phyloP scores from a whole-genome alignment of 2,113 vertebrate genomes.

The Emydocephalus ijimae region DNA sequence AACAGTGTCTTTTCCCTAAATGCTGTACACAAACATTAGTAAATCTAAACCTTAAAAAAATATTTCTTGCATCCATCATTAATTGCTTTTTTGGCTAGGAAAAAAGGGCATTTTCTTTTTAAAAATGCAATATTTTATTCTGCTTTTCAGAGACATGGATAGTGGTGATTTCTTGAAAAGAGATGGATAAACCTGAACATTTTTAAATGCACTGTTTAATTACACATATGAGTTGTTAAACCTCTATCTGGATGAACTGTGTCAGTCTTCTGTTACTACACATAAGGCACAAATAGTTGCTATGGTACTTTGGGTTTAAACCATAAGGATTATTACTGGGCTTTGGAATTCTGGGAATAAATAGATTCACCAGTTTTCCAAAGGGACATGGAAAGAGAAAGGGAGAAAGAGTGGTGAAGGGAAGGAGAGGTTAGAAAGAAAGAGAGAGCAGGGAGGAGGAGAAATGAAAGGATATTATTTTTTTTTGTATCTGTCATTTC shows the following conservation, averaged over 20 bases:
- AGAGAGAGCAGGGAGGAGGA: constrained; percentile 71
- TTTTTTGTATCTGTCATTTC: constrained; percentile 99
- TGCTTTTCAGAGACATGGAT: background rate
- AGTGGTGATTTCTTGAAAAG: rapidly evolving
- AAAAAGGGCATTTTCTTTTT: background rate
- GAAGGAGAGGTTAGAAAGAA: constrained; percentile 42
- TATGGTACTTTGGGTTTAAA: constrained; percentile 13
- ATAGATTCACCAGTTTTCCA: constrained; percentile 68
- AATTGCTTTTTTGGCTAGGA: background rate
- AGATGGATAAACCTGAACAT: background rate
- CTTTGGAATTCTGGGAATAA: constrained; percentile 66
- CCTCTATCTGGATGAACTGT: background rate
- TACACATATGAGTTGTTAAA: background rate
- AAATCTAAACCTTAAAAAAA: background rate
- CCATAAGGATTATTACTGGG: constrained; percentile 63
- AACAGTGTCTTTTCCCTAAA: background rate
- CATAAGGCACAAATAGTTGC: constrained; percentile 9
- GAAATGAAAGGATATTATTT: constrained; percentile 96
- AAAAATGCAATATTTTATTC: background rate
- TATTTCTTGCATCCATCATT: background rate
- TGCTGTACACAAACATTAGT: background rate
- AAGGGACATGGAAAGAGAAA: constrained; percentile 63
- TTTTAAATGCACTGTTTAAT: background rate
- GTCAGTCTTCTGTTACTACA: background rate
- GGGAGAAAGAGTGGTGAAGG: constrained; percentile 56